A percentile compares a stretch with the other conserved stretches of the same genome.
phyloP scores from a whole-genome alignment of 2,888 invertebrate genomes.

The Brachypalpus laphriformis region DNA sequence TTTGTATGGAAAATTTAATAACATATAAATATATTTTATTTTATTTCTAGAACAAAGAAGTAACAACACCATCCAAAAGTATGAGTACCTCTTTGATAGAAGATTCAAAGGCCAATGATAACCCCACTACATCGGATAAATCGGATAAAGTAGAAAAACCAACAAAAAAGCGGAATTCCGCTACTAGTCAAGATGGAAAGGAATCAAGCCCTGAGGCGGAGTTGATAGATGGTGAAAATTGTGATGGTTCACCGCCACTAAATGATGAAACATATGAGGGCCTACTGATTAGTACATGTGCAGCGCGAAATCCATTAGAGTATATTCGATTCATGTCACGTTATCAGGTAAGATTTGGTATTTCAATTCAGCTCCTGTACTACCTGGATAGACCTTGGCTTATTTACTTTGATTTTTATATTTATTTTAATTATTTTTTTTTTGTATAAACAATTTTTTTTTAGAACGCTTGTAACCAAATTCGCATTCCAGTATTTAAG shows the following conservation, averaged over 20 bases:
- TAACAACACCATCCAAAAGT: constrained; percentile 48
- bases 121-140: constrained; percentile 18
- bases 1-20: background rate
- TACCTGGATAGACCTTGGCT: too few species aligned
- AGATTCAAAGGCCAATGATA: constrained; percentile 45
- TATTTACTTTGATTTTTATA: constrained; percentile 62
- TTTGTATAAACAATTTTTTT: too few species aligned
- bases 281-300: constrained; percentile 80
- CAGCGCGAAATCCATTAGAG: constrained; percentile 79
- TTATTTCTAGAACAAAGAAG: constrained; percentile 54
- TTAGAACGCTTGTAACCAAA: constrained; percentile 79
- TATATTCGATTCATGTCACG: constrained; percentile 81
- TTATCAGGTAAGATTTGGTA: constrained; percentile 79
- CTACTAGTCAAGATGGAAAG: constrained; percentile 50
- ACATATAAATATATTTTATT: background rate
- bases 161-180: constrained; percentile 43
- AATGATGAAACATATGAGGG: constrained; percentile 79
- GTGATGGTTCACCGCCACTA: constrained; percentile 16
- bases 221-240: constrained; percentile 64
- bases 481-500: constrained; percentile 79
- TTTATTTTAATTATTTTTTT: constrained; percentile 31
- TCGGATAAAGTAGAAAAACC: constrained; percentile 40
- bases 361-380: too few species aligned
- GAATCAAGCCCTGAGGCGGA: constrained; percentile 51
- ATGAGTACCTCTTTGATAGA: constrained; percentile 31